Conservation (phyloP, 1,140 invertebrate species). For the Plutomurus gul region DNA sequence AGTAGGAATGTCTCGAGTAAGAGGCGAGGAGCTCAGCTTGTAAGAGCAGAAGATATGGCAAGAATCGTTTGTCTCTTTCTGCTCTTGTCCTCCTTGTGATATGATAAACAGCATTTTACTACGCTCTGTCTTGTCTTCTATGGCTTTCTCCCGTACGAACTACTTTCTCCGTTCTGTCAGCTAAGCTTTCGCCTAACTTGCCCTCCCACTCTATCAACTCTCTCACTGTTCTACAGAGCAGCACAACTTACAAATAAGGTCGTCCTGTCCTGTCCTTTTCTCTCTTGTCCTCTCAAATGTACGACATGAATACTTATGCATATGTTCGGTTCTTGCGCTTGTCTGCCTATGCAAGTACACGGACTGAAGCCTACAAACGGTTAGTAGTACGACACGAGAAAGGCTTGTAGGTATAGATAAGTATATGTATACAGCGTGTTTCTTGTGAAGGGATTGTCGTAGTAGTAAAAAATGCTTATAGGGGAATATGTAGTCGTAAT, state of each 20-base stretch:
- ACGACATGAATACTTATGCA: no score
- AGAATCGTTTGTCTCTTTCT: conserved; percentile 40
- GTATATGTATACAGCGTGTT: no score
- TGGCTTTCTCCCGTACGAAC: background rate
- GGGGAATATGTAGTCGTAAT: background rate
- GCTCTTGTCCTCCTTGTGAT: conserved; percentile 8
- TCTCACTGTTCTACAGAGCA: no score
- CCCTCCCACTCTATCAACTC: background rate
- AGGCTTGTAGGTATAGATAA: no score
- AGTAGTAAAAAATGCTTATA: background rate
- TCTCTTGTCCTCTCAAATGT: background rate
- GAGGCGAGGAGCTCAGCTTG: background rate
- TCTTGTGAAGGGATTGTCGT: no score
- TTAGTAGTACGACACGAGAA: no score
- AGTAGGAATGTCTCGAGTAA: no score
- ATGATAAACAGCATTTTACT: conserved; percentile 20
- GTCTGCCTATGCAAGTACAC: no score
- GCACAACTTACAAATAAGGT: no score
- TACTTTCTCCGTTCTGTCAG: background rate
- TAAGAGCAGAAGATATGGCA: conserved; percentile 11
- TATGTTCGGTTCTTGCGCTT: no score
- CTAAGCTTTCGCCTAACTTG: background rate
- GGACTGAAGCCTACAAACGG: no score
- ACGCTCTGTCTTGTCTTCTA: background rate
- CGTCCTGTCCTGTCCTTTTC: no score